Conservation (phyloP, 2,113 vertebrate species). For the Scortum barcoo region DNA sequence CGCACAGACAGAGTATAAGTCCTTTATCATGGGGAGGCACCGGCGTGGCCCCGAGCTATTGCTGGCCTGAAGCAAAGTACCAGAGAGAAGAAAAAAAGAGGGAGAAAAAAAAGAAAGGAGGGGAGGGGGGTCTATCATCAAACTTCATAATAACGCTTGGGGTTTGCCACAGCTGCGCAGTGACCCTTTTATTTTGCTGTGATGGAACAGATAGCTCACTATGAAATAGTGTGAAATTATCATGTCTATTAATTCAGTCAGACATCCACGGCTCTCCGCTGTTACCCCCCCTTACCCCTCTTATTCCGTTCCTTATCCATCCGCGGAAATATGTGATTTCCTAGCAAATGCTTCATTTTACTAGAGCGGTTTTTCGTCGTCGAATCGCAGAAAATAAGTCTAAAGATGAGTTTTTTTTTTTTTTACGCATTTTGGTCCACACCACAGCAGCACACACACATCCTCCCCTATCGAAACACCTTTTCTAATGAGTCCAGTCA, state of each 20-base stretch:
- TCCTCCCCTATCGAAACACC: conserved; percentile 69
- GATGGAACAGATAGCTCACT: conserved; percentile 91
- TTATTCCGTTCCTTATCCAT: conserved; percentile 84
- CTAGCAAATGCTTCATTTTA: conserved; percentile 85
- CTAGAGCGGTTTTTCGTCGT: conserved; percentile 76
- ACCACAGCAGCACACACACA: conserved; percentile 69
- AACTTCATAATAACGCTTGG: conserved; percentile 94
- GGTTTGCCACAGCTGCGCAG: conserved; percentile 95
- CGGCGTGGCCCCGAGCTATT: conserved; percentile 93
- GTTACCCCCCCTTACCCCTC: conserved; percentile 55
- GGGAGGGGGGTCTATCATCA: conserved; percentile 88
- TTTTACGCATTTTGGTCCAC: no score
- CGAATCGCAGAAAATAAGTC: conserved; percentile 77
- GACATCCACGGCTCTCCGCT: conserved; percentile 86
- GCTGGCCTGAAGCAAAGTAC: conserved; percentile 90
- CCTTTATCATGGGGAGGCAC: conserved; percentile 98
- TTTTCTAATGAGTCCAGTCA: conserved; percentile 61
- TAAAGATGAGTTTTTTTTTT: no score
- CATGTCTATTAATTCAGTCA: conserved; percentile 99
- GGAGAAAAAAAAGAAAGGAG: conserved; percentile 11
- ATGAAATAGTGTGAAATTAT: conserved; percentile 98
- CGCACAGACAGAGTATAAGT: conserved; percentile 89
- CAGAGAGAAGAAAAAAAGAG: conserved; percentile 85
- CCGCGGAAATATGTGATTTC: conserved; percentile 89
- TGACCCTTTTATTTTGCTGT: conserved; percentile 93